A percentile compares a stretch with the other conserved stretches of the same genome.
Evolutionary conservation across 2,797 vertebrate species (phyloP).

Genomic region (Chiroxiphia lanceolata): DNA sequence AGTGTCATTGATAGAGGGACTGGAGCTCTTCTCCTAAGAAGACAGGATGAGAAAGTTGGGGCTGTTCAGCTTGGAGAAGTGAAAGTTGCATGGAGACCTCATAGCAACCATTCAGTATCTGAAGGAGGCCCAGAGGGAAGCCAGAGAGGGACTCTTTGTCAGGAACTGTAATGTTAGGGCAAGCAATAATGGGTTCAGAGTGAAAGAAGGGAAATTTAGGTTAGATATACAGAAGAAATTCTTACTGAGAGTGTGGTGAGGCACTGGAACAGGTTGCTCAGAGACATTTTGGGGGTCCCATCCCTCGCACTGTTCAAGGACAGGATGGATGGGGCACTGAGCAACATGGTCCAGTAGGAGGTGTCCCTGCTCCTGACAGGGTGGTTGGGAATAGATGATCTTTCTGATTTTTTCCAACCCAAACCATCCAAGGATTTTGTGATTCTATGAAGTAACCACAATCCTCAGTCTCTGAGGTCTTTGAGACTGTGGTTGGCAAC

Average conservation of each 20-base stretch:
- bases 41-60: background rate
- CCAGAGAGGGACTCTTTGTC: background rate
- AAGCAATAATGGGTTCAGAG: background rate
- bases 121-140: accelerated
- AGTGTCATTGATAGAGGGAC: too few relatives aligned
- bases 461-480: background rate
- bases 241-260: background rate
- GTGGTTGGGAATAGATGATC: background rate
- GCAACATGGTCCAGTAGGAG: background rate
- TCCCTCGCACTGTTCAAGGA: background rate
- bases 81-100: accelerated
- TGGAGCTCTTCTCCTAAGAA: background rate
- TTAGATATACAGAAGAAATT: background rate
- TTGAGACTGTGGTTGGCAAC: background rate
- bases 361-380: background rate
- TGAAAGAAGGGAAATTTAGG: background rate
- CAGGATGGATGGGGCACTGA: background rate
- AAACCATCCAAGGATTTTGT: too few relatives aligned
- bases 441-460: background rate
- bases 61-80: background rate
- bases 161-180: background rate
- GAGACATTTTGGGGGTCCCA: background rate
- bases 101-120: accelerated
- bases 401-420: background rate
- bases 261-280: background rate